Evolutionary conservation across 1,140 invertebrate species (phyloP).

Genomic region (Elysia chlorotica): DNA sequence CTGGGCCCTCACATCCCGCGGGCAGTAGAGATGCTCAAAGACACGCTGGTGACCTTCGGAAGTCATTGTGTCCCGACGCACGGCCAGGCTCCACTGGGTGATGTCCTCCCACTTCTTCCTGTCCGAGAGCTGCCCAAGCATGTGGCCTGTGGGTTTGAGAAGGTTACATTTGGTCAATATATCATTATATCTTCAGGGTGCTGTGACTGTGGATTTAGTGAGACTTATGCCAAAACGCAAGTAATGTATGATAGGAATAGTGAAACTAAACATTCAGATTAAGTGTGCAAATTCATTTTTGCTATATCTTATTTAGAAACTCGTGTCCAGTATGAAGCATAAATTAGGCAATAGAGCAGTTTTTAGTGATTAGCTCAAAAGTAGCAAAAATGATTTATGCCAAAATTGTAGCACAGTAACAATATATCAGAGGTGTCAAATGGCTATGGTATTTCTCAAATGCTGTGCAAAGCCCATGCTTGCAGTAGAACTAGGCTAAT

Average conservation of each 20-base stretch:
- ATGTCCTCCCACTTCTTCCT: no score
- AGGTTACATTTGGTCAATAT: neutral
- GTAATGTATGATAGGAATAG: neutral
- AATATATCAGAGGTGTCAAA: no score
- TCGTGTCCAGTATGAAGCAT: no score
- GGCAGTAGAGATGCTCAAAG: constrained; percentile 50
- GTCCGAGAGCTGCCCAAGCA: constrained; percentile 63
- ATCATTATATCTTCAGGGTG: neutral
- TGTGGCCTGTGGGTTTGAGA: constrained; percentile 59
- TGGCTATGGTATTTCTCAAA: no score
- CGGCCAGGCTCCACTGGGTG: constrained; percentile 56
- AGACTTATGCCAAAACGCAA: no score
- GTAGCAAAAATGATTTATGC: no score
- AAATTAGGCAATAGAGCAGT: no score
- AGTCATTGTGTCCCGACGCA: constrained; percentile 42
- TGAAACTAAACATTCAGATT: neutral
- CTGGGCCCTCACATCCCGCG: constrained; percentile 34
- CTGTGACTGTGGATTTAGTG: neutral
- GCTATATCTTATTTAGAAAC: no score
- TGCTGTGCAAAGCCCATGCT: no score
- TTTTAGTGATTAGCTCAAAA: no score
- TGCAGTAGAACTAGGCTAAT: no score
- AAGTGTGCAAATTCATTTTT: neutral
- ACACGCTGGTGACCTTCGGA: constrained; percentile 45
- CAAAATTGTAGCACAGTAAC: no score